phyloP scores from a whole-genome alignment of 2,113 vertebrate genomes.

The pig (Sus scrofa) region DNA sequence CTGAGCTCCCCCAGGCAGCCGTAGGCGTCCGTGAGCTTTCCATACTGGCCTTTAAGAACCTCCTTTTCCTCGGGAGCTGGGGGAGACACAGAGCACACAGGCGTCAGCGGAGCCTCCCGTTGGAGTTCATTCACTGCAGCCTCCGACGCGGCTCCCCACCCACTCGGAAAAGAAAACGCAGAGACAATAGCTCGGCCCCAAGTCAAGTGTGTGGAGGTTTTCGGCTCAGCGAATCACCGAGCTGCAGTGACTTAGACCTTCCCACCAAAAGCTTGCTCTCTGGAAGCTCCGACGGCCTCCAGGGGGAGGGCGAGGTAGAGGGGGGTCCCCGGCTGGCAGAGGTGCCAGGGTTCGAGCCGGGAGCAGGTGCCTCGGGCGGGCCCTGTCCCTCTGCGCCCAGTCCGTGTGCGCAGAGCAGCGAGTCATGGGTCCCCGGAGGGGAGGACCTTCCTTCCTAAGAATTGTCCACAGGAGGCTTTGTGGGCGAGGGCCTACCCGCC shows the following conservation, averaged over 20 bases:
- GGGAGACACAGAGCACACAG: conserved; percentile 72
- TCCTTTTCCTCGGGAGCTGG: conserved; percentile 90
- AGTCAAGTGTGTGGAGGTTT: neutral
- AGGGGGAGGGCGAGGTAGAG: neutral
- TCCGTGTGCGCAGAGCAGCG: neutral
- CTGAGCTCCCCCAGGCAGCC: conserved; percentile 90
- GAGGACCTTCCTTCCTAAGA: neutral
- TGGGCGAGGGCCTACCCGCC: rapidly evolving
- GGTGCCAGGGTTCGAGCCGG: neutral
- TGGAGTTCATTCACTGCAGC: conserved; percentile 33
- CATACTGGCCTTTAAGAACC: conserved; percentile 89
- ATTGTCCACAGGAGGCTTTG: neutral
- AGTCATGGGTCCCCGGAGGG: neutral
- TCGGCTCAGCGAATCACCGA: neutral
- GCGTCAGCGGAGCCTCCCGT: conserved; percentile 51
- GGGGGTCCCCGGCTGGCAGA: rapidly evolving
- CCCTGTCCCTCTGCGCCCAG: neutral
- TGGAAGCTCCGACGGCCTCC: neutral
- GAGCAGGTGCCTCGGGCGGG: neutral
- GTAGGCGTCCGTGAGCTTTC: conserved; percentile 88
- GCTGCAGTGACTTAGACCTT: conserved; percentile 19
- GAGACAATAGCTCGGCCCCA: conserved; percentile 64
- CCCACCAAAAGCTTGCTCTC: conserved; percentile 15
- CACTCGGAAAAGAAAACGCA: conserved; percentile 45
- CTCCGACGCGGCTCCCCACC: conserved; percentile 56